Base-by-base conservation (phyloP, 1,140 invertebrate species). In the Drosophila ohnishii region DNA sequence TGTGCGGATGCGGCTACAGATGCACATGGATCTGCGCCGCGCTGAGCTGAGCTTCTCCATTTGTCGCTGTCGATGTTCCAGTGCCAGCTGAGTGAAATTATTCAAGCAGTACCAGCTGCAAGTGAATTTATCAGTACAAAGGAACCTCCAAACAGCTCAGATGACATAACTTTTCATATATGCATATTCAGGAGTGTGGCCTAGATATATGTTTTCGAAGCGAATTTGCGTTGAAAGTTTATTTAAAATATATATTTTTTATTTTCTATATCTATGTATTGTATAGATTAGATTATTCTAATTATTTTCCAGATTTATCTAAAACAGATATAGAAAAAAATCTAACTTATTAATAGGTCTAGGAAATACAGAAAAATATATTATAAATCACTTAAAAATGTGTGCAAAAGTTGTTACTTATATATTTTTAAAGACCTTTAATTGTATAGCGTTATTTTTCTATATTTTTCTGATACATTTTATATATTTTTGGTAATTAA, bases 11-110 rank as follows among this genome's bases (percentile, higher is more conserved):
- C 55, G 34, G 55, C 59, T 59, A 35, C 40, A 67, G 61, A 70
- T 67, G 63, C 67, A 70, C 40, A 69, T 47, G 63, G 51, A 72
- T 65, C 45, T 58, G 56, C 34, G 53, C 45, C 19, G 53, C 45
- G 34, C 28, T 19, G 50, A 53, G 25, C 40, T 30, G 55, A 65
- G 63, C 50, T 64, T 5, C 45, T 40, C 62, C 72, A 75, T 75
- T 59, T 67, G 62, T 75, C 55, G 61, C 73, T 55, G 73, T 59
- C 72, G 72, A 75, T 66, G 62, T 56, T 45, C 30, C 47, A 69
- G 28, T 45, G 45, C 62, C 65, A 69, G 61, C 61, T 66, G 65
- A 66, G 60, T 65, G 37, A 69, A 69, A 69, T 69, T 69, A 69
- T 69, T 69, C 65, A 69, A 51, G 35, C 37, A 22, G 65, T n/a